Conservation (phyloP, 2,797 vertebrate species). For the Helarctos malayanus region DNA sequence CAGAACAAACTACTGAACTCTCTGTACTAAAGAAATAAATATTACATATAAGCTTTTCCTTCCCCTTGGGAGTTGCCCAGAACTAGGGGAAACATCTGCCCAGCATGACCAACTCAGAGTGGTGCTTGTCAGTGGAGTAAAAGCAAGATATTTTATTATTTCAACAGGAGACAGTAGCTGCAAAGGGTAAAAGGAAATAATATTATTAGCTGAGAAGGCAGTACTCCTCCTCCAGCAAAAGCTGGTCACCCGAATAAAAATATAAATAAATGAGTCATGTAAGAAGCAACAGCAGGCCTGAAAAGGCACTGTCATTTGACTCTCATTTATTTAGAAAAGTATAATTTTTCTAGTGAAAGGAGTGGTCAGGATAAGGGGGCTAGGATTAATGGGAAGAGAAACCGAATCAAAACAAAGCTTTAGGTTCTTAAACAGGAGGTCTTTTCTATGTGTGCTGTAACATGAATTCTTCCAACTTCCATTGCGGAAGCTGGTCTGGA, state of each 20-base stretch:
- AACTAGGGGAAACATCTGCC: background rate
- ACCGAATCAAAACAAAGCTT: background rate
- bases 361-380: background rate
- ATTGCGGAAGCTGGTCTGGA: background rate
- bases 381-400: background rate
- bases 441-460: background rate
- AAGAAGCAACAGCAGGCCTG: conserved; percentile 13
- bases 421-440: background rate
- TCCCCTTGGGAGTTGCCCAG: background rate
- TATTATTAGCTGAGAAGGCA: conserved; percentile 62
- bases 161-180: conserved; percentile 49
- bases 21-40: conserved; percentile 46
- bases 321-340: conserved; percentile 3
- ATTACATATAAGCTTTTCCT: background rate
- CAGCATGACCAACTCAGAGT: background rate
- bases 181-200: conserved; percentile 76
- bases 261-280: conserved; percentile 75
- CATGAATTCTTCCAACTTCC: background rate
- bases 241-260: conserved; percentile 76
- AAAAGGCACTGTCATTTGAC: background rate
- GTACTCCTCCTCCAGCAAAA: conserved; percentile 76
- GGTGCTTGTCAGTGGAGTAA: conserved; percentile 37
- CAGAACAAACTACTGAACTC: conserved; percentile 23
- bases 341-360: conserved; percentile 26
- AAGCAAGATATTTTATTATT: conserved; percentile 78